Conservation (phyloP, 2,113 vertebrate species). For the Semnornis frantzii region DNA sequence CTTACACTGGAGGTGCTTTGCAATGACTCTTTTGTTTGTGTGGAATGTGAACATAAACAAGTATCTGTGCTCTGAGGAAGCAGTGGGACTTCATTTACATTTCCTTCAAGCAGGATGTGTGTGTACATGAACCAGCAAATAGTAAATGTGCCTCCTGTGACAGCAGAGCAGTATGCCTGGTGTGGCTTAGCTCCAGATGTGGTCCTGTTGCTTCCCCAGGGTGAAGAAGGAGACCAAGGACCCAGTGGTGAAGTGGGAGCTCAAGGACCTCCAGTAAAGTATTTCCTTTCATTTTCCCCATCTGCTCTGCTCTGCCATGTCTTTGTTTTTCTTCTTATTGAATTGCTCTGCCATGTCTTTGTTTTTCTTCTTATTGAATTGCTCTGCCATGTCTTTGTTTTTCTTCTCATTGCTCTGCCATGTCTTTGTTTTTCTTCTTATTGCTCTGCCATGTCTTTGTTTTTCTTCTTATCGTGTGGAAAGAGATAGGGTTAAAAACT, state of each 20-base stretch:
- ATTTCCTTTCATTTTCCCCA: conserved; percentile 12
- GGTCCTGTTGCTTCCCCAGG: conserved; percentile 74
- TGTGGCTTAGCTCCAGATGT: background rate
- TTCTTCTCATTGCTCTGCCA: background rate
- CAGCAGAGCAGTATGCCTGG: background rate
- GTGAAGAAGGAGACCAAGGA: conserved; percentile 95
- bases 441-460: background rate
- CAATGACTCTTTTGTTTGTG: background rate
- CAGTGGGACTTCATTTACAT: background rate
- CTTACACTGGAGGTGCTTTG: background rate
- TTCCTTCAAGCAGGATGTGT: background rate
- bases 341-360: too few relatives aligned
- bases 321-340: background rate
- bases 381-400: background rate
- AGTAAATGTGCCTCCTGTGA: background rate
- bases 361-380: too few relatives aligned
- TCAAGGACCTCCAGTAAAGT: conserved; percentile 90
- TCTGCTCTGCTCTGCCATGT: background rate
- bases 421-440: background rate
- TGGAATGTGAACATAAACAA: background rate
- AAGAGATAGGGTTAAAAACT: background rate
- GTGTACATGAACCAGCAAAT: background rate
- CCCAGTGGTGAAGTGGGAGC: conserved; percentile 85
- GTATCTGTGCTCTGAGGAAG: background rate
- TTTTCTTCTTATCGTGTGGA: background rate